Evolutionary conservation across 2,113 vertebrate genomes (phyloP).

Genomic region (Istiophorus platypterus): DNA sequence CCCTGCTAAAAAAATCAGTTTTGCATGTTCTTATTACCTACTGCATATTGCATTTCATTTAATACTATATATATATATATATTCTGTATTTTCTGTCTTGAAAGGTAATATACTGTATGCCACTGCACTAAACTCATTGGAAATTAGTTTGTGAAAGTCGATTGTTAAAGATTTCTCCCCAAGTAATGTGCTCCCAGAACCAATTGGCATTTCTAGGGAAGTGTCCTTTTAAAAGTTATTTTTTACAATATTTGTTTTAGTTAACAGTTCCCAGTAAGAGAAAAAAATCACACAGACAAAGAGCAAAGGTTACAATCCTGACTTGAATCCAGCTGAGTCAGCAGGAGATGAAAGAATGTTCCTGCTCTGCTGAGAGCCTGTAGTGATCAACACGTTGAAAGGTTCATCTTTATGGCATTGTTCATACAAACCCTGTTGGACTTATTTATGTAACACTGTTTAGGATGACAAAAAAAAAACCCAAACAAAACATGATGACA

Average conservation of each 20-base stretch:
- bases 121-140: neutral
- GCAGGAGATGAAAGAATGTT: neutral
- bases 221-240: neutral
- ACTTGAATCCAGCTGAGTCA: conserved; percentile 10
- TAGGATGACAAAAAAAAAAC: neutral
- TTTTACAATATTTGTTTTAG: neutral
- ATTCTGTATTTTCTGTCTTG: neutral
- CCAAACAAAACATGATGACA: neutral
- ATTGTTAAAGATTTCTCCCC: conserved; percentile 6
- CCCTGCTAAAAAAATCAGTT: neutral
- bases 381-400: neutral
- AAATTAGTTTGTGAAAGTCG: neutral
- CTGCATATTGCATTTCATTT: neutral
- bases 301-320: conserved; percentile 3
- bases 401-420: neutral
- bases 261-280: neutral
- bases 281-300: neutral
- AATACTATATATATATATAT: no score
- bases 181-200: neutral
- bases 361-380: neutral
- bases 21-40: neutral
- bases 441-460: neutral
- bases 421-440: neutral
- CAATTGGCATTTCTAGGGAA: neutral
- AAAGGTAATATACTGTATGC: neutral